These are phyloP conservation scores for Pegoplata infirma DNA, from an alignment of 2,888 invertebrate species.

Conservation along the genomic window DNA sequence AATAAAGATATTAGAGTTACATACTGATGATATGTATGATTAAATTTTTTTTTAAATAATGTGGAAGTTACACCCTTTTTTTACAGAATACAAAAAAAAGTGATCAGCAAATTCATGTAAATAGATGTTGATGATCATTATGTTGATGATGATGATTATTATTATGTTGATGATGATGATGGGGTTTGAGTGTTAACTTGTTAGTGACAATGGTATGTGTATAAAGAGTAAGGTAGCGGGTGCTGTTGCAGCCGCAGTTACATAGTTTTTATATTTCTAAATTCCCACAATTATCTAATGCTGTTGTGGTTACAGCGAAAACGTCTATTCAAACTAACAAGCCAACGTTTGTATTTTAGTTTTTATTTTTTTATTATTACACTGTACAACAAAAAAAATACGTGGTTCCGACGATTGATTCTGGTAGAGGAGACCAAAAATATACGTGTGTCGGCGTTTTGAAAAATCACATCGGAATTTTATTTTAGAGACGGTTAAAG, in stretches of 20 bases:
- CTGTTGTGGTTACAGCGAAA: constrained; percentile 39
- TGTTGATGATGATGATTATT: too few relatives aligned
- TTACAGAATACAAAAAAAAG: not conserved
- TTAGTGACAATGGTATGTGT: not conserved
- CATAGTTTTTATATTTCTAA: constrained; percentile 2
- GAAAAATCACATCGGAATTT: too few relatives aligned
- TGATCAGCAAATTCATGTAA: too few relatives aligned
- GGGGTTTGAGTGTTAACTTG: constrained; percentile 12
- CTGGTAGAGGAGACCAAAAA: too few relatives aligned
- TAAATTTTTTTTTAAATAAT: not conserved
- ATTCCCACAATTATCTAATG: constrained; percentile 53
- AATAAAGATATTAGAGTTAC: not conserved
- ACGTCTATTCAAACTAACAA: not conserved
- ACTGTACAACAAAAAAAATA: too few relatives aligned
- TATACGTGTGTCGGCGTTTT: too few relatives aligned
- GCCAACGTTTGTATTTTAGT: not conserved
- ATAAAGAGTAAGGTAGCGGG: too few relatives aligned
- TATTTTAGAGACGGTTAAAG: too few relatives aligned
- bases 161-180: too few relatives aligned
- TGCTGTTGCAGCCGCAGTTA: not conserved
- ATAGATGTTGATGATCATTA: too few relatives aligned
- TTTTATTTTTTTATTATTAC: not conserved
- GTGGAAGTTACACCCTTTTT: not conserved
- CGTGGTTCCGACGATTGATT: too few relatives aligned
- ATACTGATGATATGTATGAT: not conserved